phyloP scores from a whole-genome alignment of 2,888 invertebrate genomes.

The Drosophila maculinotata region DNA sequence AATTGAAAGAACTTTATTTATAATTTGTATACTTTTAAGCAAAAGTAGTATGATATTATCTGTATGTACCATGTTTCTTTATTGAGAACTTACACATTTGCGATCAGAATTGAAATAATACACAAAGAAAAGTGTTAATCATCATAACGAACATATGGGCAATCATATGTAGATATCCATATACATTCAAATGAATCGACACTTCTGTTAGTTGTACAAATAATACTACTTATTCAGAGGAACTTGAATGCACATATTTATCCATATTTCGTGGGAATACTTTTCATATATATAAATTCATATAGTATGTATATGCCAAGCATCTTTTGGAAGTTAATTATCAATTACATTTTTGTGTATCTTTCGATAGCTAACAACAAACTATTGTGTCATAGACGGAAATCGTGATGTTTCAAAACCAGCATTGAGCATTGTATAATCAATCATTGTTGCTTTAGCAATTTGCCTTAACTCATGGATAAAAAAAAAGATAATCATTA shows the following conservation, averaged over 20 bases:
- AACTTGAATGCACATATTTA: background rate
- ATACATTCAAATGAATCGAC: background rate
- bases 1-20: background rate
- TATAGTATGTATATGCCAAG: background rate
- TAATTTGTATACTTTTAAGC: no score
- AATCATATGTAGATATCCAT: no score
- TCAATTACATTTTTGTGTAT: conserved; percentile 29
- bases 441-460: conserved; percentile 28
- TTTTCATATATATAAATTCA: background rate
- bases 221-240: background rate
- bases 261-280: conserved; percentile 11
- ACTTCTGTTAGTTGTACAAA: background rate
- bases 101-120: no score
- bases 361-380: conserved; percentile 21
- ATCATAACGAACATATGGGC: no score
- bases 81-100: no score
- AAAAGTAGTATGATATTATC: background rate
- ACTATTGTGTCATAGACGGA: conserved; percentile 40
- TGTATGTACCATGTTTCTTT: no score
- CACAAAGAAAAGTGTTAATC: no score
- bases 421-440: conserved; percentile 45
- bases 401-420: conserved; percentile 40
- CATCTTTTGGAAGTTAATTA: conserved; percentile 5
- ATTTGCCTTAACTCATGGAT: conserved; percentile 11
- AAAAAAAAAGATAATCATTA: background rate